These are phyloP conservation scores for Sus scrofa DNA, from an alignment of 2,113 vertebrate species.

Conservation along the genomic window DNA sequence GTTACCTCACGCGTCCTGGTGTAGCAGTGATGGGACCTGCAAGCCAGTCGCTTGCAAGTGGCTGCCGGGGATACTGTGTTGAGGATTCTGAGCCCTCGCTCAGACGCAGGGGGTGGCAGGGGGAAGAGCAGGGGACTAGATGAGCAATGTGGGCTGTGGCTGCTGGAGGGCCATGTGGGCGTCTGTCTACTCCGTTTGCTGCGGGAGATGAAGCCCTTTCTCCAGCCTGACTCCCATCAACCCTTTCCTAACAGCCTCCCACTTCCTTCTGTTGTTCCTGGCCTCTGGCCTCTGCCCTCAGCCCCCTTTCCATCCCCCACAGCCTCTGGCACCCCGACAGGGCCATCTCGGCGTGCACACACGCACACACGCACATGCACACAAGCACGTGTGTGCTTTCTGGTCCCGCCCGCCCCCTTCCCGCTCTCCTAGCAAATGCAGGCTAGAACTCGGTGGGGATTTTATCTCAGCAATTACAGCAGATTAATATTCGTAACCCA, in stretches of 20 bases:
- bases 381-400: accelerated
- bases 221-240: background rate
- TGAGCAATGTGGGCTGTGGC: background rate
- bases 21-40: background rate
- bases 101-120: background rate
- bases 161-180: accelerated
- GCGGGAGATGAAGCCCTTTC: background rate
- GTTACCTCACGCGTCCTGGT: accelerated
- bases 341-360: background rate
- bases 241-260: background rate
- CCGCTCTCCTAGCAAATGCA: background rate
- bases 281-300: background rate
- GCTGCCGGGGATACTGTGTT: background rate
- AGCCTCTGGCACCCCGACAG: background rate
- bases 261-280: background rate
- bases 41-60: accelerated
- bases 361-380: accelerated
- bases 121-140: accelerated
- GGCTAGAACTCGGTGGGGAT: background rate
- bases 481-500: slow-evolving; percentile 58
- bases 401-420: background rate
- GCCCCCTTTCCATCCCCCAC: background rate
- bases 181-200: accelerated
- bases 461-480: slow-evolving; percentile 59
- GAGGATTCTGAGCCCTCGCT: background rate